phyloP scores from a whole-genome alignment of 2,797 vertebrate species.

The Rhynchonycteris naso region DNA sequence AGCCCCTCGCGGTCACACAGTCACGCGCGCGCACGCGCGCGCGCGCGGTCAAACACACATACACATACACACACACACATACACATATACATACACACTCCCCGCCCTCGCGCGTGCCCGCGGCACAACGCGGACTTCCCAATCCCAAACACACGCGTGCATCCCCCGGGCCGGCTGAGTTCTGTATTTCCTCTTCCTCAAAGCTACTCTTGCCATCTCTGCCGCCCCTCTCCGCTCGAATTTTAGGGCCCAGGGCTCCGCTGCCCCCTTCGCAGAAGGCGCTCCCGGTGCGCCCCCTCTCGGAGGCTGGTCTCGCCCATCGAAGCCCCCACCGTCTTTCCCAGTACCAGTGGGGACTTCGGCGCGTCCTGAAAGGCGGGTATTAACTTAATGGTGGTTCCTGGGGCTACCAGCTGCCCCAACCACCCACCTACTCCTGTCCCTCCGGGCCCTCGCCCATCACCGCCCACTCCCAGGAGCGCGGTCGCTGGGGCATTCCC shows the following conservation, averaged over 20 bases:
- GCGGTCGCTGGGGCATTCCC: conserved; percentile 37
- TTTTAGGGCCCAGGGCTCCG: not conserved
- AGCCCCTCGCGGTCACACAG: not conserved
- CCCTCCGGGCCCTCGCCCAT: not conserved
- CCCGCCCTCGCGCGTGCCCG: conserved; percentile 54
- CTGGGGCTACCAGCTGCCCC: not conserved
- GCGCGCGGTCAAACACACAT: not conserved
- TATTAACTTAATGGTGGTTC: not conserved
- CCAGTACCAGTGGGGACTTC: not conserved
- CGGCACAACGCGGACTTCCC: conserved; percentile 49
- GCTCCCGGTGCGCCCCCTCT: not conserved
- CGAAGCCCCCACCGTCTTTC: not conserved
- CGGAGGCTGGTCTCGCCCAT: not conserved
- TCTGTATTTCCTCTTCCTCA: conserved; percentile 76
- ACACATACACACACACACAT: not conserved
- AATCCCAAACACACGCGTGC: conserved; percentile 41
- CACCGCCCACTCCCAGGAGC: not conserved
- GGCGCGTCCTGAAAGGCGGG: not conserved
- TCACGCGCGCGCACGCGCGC: not conserved
- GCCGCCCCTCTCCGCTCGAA: not conserved
- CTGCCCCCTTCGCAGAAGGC: not conserved
- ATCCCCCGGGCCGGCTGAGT: conserved; percentile 22
- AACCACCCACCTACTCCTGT: not conserved
- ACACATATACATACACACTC: not conserved
- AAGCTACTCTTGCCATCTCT: not conserved